phyloP scores from a whole-genome alignment of 2,888 invertebrate genomes.

The Harpalus rubripes region DNA sequence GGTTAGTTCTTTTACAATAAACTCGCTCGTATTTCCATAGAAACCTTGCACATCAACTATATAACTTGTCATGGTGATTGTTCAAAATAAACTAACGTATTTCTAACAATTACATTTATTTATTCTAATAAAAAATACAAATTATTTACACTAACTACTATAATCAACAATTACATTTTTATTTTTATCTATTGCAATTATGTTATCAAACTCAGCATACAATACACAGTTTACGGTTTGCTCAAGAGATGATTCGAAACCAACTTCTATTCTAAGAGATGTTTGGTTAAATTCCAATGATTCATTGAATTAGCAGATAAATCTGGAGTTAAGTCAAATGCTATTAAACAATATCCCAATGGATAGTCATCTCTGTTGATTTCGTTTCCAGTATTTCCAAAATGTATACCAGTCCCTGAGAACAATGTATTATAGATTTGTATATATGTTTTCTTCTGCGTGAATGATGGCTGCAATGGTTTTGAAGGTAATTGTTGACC shows the following conservation, averaged over 20 bases:
- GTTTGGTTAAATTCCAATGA: slow-evolving; percentile 68
- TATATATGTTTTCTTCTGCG: not conserved
- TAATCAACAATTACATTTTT: slow-evolving; percentile 67
- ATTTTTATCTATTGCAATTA: slow-evolving; percentile 70
- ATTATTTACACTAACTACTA: slow-evolving; percentile 34
- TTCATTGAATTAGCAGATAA: slow-evolving; percentile 68
- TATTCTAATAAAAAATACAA: not conserved
- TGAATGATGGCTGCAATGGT: not conserved
- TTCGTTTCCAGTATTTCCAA: slow-evolving; percentile 69
- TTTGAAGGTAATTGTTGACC: slow-evolving; percentile 6
- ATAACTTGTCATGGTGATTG: no score
- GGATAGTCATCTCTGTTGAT: slow-evolving; percentile 68
- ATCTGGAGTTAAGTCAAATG: slow-evolving; percentile 71
- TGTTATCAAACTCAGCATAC: slow-evolving; percentile 70
- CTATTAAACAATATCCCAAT: slow-evolving; percentile 69
- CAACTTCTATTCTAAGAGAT: slow-evolving; percentile 68
- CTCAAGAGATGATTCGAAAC: not conserved
- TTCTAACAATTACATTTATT: not conserved
- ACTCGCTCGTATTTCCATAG: no score
- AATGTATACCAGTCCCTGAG: slow-evolving; percentile 22
- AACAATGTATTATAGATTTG: slow-evolving; percentile 42
- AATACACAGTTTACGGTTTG: slow-evolving; percentile 8
- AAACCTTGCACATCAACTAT: no score
- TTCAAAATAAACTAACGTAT: no score
- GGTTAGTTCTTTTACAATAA: no score